Conservation (phyloP, 2,113 vertebrate species). For the Butorides virescens region DNA sequence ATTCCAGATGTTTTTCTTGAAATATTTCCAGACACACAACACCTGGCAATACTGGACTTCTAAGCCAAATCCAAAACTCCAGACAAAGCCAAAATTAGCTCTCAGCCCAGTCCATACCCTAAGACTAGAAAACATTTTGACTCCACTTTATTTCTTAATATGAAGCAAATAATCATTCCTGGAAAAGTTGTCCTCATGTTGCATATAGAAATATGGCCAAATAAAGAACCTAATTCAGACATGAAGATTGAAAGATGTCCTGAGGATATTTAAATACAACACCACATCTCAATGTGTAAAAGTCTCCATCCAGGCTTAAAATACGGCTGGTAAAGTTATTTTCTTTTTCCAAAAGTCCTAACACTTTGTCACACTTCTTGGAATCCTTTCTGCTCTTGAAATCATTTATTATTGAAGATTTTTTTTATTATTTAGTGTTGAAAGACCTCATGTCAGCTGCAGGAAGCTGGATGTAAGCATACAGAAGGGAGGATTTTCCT, state of each 20-base stretch:
- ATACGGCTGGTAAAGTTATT: neutral
- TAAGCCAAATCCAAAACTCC: neutral
- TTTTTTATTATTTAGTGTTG: neutral
- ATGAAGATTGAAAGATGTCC: neutral
- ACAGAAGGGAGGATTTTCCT: neutral
- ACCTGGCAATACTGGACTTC: neutral
- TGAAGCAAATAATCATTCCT: neutral
- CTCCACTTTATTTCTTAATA: neutral
- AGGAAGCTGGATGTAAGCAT: neutral
- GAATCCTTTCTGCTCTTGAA: neutral
- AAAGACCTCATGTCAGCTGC: neutral
- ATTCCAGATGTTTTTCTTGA: conserved; percentile 19
- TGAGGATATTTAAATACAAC: neutral
- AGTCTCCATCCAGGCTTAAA: neutral
- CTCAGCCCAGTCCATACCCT: neutral
- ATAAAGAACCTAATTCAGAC: neutral
- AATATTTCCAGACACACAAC: neutral
- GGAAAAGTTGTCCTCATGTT: neutral
- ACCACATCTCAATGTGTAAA: neutral
- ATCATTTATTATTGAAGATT: neutral
- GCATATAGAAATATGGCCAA: neutral
- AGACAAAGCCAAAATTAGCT: neutral
- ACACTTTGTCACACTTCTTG: neutral
- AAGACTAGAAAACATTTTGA: neutral
- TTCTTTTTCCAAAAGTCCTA: neutral